Conservation (phyloP, 2,113 vertebrate species). For the Excalfactoria chinensis region DNA sequence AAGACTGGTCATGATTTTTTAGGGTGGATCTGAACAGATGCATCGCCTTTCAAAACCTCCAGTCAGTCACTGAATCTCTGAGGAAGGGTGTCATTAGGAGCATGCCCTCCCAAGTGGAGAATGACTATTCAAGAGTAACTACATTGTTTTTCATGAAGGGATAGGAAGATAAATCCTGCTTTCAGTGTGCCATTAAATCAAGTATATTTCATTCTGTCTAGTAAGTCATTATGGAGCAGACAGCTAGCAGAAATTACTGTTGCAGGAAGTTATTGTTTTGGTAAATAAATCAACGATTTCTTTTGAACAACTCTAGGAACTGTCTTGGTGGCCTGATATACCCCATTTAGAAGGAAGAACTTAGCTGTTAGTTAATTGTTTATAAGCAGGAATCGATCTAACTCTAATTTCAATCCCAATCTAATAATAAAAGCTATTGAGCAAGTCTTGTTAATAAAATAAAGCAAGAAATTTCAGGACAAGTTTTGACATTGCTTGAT, state of each 20-base stretch:
- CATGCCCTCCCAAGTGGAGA: conserved; percentile 2
- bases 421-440: not conserved
- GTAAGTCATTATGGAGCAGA: not conserved
- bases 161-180: conserved; percentile 8
- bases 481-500: not conserved
- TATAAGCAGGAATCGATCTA: not conserved
- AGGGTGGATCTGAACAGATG: not conserved
- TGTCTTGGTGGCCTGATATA: conserved; percentile 10
- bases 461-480: not conserved
- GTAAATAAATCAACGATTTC: not conserved
- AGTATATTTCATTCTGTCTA: not conserved
- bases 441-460: not conserved
- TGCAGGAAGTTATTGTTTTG: not conserved
- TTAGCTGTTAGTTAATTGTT: not conserved
- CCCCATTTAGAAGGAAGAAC: not conserved
- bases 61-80: not conserved
- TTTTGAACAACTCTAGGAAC: not conserved
- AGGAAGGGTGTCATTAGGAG: not conserved
- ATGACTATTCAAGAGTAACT: not conserved
- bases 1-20: not conserved
- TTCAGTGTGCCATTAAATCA: not conserved
- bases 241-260: not conserved
- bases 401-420: not conserved
- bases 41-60: not conserved
- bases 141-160: not conserved